These are phyloP conservation scores for Drosophila pseudotakahashii DNA, from an alignment of 2,888 invertebrate species.

Conservation along the genomic window DNA sequence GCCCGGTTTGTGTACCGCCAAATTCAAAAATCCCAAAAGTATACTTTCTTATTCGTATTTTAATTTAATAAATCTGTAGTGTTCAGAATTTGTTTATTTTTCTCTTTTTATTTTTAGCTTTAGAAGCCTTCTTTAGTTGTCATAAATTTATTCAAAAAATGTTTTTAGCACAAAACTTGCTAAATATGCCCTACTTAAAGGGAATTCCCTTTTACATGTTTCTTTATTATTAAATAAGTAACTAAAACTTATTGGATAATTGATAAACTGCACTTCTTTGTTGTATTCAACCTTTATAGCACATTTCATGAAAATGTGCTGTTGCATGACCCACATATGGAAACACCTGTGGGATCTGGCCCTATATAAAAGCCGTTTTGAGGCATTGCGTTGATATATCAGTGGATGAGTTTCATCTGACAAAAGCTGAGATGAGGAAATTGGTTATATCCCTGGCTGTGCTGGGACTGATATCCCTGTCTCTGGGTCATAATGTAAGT, in stretches of 20 bases:
- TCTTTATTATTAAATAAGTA: too few species aligned
- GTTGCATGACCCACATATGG: slow-evolving; percentile 1
- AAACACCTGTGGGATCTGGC: slow-evolving; percentile 30
- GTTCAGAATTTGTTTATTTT: too few species aligned
- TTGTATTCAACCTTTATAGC: background rate
- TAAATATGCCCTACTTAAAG: too few species aligned
- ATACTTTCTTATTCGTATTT: too few species aligned
- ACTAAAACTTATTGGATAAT: too few species aligned
- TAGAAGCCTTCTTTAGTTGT: too few species aligned
- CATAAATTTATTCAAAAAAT: background rate
- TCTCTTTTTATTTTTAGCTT: too few species aligned
- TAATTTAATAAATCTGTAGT: too few species aligned
- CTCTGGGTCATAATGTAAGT: slow-evolving; percentile 38
- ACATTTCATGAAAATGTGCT: background rate
- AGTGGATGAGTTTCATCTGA: slow-evolving; percentile 12
- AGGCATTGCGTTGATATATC: background rate
- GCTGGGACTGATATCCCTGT: slow-evolving; percentile 20
- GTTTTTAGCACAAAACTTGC: too few species aligned
- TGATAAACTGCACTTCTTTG: background rate
- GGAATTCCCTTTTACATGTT: too few species aligned
- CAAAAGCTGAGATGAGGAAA: slow-evolving; percentile 38
- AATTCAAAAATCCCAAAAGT: too few species aligned
- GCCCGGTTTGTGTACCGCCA: background rate
- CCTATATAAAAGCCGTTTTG: slow-evolving; percentile 12
- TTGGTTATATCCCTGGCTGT: slow-evolving; percentile 27